Base-by-base conservation (phyloP, 2,113 vertebrate genomes). In the Megalops atlanticus region DNA sequence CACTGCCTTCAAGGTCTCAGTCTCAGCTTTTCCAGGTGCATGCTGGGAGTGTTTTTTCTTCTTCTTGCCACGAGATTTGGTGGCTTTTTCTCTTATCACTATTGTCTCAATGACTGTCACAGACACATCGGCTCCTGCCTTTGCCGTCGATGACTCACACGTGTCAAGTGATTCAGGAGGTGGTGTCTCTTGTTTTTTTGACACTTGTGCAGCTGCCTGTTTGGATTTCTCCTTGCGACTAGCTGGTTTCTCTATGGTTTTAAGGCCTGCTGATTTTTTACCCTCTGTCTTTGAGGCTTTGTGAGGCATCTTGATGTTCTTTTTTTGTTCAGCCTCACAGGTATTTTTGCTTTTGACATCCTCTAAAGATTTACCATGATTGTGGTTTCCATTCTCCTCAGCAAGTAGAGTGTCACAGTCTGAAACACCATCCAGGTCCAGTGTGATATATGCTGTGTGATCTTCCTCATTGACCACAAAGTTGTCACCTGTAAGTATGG, bases 21-120 rank as follows among this genome's bases (percentile, higher is more conserved):
- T 86, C 5, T 76, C 86, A 1, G 16, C 45, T 39, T 90, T 93
- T 1, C 11, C 21, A 8, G 78, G 21, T 76, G 80, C 49, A 5
- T 49, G 84, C 40, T 86, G 89, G 52, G 35, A 39, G 16, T 90
- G 90, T 73, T 92, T 94, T 89, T 94, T 94, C 83, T 94, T 93
- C 87, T 93, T 94, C 78, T 92, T 94, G 33, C 90, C 74, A 0
- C 91, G 91, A 10, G 81, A 2, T 86, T 91, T 78, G 7, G 70
- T 36, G 4, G 74, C 31, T 78, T 89, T 93, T 69, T 95, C 93
- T 0, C 84, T 84, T 7, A 81, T 82, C 18, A 79, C 76, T 6
- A 16, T 21, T 0, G 84, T 82, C 35, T 91, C 92, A 14, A 76
- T 83, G 24, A 84, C 78, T 12, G 85, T 86, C n/a, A 80, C 80